Percentiles rank a stretch among this genome's conserved stretches.
These are phyloP conservation scores for Hydropotes inermis DNA, from an alignment of 2,113 vertebrate genomes.

Conservation along the genomic window DNA sequence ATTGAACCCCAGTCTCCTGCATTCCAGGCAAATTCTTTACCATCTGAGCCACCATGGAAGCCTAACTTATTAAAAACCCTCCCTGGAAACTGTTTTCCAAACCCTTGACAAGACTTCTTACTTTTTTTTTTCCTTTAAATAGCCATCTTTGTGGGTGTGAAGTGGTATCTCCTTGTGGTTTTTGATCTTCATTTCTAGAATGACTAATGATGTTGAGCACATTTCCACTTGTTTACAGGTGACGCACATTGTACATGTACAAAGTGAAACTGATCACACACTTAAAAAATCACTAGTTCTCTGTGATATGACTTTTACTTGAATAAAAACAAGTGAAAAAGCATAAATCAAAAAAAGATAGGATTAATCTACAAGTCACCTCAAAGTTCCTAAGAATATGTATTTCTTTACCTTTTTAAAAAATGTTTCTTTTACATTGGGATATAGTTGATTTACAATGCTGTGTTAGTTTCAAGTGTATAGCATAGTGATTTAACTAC, in stretches of 20 bases:
- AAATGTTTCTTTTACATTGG: background rate
- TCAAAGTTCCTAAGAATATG: background rate
- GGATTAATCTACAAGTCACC: background rate
- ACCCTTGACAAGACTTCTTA: background rate
- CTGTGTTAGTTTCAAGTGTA: background rate
- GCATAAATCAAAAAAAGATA: background rate
- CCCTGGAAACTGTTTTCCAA: background rate
- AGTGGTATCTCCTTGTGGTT: background rate
- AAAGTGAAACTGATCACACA: background rate
- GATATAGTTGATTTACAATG: background rate
- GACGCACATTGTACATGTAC: fast-evolving
- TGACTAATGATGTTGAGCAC: background rate
- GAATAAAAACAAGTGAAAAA: background rate
- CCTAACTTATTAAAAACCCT: background rate
- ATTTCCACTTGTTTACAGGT: background rate
- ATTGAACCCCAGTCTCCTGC: background rate
- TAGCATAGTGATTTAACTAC: background rate
- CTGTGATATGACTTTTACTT: background rate
- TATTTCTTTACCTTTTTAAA: background rate
- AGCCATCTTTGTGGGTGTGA: background rate
- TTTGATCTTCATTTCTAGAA: background rate
- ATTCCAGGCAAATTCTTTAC: background rate
- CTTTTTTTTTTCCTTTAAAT: background rate
- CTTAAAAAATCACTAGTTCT: background rate
- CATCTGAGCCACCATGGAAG: background rate